Conservation (phyloP, 2,888 invertebrate genomes). For the Palloptera scutellata region DNA sequence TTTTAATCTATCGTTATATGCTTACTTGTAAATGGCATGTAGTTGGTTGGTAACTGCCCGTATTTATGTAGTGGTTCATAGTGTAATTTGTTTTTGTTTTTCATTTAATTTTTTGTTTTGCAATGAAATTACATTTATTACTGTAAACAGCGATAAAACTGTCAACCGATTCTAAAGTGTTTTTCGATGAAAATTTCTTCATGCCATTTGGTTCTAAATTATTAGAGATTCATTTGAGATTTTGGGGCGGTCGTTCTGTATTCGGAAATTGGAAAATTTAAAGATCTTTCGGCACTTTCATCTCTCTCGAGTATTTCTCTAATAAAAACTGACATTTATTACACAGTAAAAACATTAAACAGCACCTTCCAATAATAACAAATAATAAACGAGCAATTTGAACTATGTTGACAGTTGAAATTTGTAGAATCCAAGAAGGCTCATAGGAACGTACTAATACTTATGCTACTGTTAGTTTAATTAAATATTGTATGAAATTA, state of each 20-base stretch:
- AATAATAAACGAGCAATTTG: not conserved
- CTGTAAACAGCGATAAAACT: conserved; percentile 47
- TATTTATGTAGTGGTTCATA: not conserved
- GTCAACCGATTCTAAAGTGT: conserved; percentile 31
- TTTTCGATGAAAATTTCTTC: too few relatives aligned
- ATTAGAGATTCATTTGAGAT: not conserved
- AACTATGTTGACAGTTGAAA: too few relatives aligned
- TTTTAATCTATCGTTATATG: too few relatives aligned
- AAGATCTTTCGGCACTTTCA: conserved; percentile 36
- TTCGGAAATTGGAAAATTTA: not conserved
- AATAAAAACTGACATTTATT: conserved; percentile 40
- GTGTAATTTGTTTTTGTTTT: conserved; percentile 5
- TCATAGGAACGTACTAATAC: too few relatives aligned
- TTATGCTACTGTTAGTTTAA: too few relatives aligned
- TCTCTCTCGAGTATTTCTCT: conserved; percentile 21
- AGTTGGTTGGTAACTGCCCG: too few relatives aligned
- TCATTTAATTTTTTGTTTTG: conserved; percentile 31
- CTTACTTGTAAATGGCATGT: too few relatives aligned
- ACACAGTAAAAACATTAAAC: conserved; percentile 36
- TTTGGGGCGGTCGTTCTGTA: not conserved
- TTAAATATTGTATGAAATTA: too few relatives aligned
- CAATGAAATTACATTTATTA: conserved; percentile 43
- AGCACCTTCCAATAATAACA: conserved; percentile 27
- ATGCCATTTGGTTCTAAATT: conserved; percentile 3
- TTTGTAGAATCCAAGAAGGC: too few relatives aligned